Percentiles rank a stretch among this genome's conserved stretches.
Conservation (phyloP, 2,113 vertebrate genomes). For the Polyodon spathula region DNA sequence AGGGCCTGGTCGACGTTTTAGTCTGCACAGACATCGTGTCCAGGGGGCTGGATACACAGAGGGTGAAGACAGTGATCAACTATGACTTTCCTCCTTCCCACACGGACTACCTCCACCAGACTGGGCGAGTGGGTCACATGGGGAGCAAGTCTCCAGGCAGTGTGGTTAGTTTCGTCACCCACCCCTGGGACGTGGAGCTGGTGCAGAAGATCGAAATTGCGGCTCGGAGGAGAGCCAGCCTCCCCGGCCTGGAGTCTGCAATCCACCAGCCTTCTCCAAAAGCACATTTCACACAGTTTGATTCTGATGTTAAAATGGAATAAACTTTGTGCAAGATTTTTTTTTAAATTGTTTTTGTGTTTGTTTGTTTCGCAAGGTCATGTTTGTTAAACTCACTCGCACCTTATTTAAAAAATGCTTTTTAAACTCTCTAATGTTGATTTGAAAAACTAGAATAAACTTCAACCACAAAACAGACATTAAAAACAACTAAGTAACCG, state of each 20-base stretch:
- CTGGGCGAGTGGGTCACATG: constrained; percentile 73
- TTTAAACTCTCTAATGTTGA: too few species aligned
- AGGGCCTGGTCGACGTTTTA: constrained; percentile 54
- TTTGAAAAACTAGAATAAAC: too few species aligned
- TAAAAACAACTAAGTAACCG: too few species aligned
- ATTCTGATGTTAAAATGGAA: not conserved
- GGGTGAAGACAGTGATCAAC: constrained; percentile 74
- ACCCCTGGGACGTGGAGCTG: constrained; percentile 82
- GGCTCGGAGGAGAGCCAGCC: constrained; percentile 61
- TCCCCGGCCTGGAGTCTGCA: constrained; percentile 67
- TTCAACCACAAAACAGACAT: too few species aligned
- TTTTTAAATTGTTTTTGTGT: not conserved
- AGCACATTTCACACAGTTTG: constrained; percentile 12
- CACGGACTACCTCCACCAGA: constrained; percentile 83
- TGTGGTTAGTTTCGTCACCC: constrained; percentile 78
- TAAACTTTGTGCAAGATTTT: not conserved
- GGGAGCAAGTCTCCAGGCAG: constrained; percentile 51
- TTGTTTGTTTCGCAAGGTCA: too few species aligned
- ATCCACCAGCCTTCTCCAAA: constrained; percentile 38
- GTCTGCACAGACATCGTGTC: constrained; percentile 87
- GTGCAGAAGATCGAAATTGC: constrained; percentile 86
- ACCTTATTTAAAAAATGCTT: too few species aligned
- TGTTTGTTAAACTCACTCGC: too few species aligned
- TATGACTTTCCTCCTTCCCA: constrained; percentile 79
- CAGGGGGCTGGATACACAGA: constrained; percentile 75